These are phyloP conservation scores for Vulpes lagopus DNA, from an alignment of 2,113 vertebrate genomes.

Conservation along the genomic window DNA sequence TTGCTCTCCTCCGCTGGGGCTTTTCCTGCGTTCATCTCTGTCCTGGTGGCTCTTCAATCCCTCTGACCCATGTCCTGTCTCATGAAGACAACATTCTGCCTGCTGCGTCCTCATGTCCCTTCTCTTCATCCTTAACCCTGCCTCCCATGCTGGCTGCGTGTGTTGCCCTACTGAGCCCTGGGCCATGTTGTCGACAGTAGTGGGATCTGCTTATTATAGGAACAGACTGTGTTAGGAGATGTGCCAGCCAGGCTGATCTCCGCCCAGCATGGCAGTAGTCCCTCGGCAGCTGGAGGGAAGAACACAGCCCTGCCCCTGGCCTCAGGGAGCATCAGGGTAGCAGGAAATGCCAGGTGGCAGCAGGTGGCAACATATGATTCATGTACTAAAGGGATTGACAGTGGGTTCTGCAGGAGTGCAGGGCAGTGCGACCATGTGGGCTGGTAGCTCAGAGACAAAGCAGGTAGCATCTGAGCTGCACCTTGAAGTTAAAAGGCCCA, in stretches of 20 bases:
- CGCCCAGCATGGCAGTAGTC: neutral
- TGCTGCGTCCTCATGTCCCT: neutral
- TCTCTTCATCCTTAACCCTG: neutral
- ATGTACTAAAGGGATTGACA: neutral
- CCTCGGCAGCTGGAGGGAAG: neutral
- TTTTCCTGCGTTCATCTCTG: neutral
- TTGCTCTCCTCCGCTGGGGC: accelerated
- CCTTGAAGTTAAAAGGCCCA: neutral
- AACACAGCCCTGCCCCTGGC: neutral
- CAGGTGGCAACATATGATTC: neutral
- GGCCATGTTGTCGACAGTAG: neutral
- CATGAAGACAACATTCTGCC: neutral
- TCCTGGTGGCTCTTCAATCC: neutral
- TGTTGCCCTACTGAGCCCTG: neutral
- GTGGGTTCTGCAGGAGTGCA: neutral
- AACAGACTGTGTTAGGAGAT: neutral
- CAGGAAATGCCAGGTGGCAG: neutral
- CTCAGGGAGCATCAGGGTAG: neutral
- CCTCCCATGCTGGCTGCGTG: neutral
- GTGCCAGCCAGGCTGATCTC: neutral
- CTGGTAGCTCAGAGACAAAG: neutral
- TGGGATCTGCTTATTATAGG: neutral
- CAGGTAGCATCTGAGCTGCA: neutral
- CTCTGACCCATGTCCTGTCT: conserved; percentile 18
- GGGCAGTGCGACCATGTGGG: accelerated